Conservation (phyloP, 2,888 invertebrate species). For the Drosophila atripex region DNA sequence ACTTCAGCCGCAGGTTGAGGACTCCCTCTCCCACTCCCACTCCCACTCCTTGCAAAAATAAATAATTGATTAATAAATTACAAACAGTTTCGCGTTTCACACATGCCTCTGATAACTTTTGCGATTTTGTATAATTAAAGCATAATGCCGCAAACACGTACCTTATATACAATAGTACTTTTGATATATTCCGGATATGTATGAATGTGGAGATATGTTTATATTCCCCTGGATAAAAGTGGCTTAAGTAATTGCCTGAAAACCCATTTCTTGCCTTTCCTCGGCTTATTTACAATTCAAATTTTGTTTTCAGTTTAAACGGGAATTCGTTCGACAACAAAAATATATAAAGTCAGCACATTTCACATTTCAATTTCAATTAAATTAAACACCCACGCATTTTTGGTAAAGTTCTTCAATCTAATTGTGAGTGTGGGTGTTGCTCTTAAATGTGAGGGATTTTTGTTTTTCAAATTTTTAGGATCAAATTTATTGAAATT, state of each 20-base stretch:
- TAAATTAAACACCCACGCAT: not conserved
- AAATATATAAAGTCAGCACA: conserved; percentile 1
- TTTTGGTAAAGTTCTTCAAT: not conserved
- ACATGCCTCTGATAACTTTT: conserved; percentile 1
- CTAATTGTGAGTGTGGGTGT: not conserved
- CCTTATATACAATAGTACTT: not conserved
- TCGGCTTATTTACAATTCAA: conserved; percentile 1
- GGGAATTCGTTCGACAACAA: not conserved
- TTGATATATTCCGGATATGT: not conserved
- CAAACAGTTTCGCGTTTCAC: conserved; percentile 48
- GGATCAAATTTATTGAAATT: too few species aligned
- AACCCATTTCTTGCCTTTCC: not conserved
- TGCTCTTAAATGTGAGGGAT: not conserved
- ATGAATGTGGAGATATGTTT: not conserved
- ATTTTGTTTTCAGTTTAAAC: conserved; percentile 2
- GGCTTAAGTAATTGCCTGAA: conserved; percentile 7
- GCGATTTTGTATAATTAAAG: conserved; percentile 20
- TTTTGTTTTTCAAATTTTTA: too few species aligned
- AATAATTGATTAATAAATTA: conserved; percentile 69
- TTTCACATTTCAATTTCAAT: not conserved
- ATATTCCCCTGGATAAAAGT: not conserved
- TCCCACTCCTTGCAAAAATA: conserved; percentile 14
- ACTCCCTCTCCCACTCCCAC: conserved; percentile 3
- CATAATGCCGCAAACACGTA: conserved; percentile 8
- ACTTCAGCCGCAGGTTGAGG: conserved; percentile 48